Conservation (phyloP, 2,888 invertebrate genomes). For the Formica aserva region DNA sequence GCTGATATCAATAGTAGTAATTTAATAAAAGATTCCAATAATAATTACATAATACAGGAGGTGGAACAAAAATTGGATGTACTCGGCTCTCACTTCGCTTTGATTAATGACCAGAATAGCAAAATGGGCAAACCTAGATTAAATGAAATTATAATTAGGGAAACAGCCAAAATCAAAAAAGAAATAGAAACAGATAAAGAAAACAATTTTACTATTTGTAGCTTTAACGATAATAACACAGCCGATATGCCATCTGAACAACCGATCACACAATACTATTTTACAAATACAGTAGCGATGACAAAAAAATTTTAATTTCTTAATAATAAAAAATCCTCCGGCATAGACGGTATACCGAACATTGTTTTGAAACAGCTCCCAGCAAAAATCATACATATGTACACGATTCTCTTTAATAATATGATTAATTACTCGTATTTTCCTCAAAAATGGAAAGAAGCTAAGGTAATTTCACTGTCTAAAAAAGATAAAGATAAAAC, state of each 20-base stretch:
- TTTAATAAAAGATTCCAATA: not conserved
- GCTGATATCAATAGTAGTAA: not conserved
- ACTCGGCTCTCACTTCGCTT: not conserved
- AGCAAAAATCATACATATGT: not conserved
- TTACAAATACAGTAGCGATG: not conserved
- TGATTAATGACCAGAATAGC: not conserved
- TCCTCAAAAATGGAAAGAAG: not conserved
- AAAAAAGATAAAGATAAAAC: not conserved
- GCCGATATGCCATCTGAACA: not conserved
- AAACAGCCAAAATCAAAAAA: not conserved
- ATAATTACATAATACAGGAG: not conserved
- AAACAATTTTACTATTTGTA: not conserved
- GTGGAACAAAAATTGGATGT: not conserved
- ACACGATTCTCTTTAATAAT: not conserved
- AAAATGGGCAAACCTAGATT: not conserved
- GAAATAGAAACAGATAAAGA: not conserved
- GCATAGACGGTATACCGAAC: not conserved
- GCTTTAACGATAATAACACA: not conserved
- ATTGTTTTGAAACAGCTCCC: not conserved
- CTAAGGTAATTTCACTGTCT: not conserved
- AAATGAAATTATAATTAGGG: not conserved
- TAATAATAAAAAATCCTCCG: not conserved
- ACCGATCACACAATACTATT: not conserved
- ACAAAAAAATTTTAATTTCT: not conserved
- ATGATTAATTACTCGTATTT: not conserved